Base-by-base conservation (phyloP, 2,797 vertebrate genomes). In the Sylvia borin region DNA sequence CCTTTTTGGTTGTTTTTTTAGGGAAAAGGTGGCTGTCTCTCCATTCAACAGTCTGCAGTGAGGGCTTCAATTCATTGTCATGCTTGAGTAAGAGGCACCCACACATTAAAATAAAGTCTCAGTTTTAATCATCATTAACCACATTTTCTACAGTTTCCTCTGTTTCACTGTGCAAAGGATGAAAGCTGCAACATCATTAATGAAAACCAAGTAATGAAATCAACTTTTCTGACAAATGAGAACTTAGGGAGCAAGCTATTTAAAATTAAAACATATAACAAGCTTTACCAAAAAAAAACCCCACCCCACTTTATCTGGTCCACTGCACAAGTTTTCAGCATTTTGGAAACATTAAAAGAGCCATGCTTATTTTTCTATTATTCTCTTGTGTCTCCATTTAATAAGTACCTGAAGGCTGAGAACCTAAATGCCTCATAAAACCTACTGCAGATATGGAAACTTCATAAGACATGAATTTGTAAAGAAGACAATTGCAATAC, bases 401-500 rank as follows among this genome's bases (percentile, higher is more conserved):
- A 83, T 90, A 88, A 29, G 10, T 31, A 92, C 36, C 66, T 51
- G 43, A 93, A 88, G 55, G 47, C 70, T 95, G 66, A 83, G 85
- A 85, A 90, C 40, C 6, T 66, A 34, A 53, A 18, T 6, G 9
- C 85, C 54, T 92, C 70, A 50, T 27, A 55, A 85, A 93, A 85
- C 70, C 73, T 83, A 62, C 40, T 73, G 48, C 48, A 86, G 76
- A 84, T 76, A 90, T 1, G 6, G 29, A 53, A 83, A 86, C 77
- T 88, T 94, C 74, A 84, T 47, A 92, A 90, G 36, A 25, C 22
- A 58, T 7, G n/a, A 47, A 86, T 72, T 93, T 87, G 29, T 85
- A 91, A 94, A 95, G 95, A 95, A 91, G 96, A 96, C 88, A 93
- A 74, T 61, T 43, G 61, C 89, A 88, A 91, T 90, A 72, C 45